Percentiles rank a stretch among this genome's conserved stretches.
Evolutionary conservation across 2,888 invertebrate genomes (phyloP).

Genomic region (Drosophila atripex): DNA sequence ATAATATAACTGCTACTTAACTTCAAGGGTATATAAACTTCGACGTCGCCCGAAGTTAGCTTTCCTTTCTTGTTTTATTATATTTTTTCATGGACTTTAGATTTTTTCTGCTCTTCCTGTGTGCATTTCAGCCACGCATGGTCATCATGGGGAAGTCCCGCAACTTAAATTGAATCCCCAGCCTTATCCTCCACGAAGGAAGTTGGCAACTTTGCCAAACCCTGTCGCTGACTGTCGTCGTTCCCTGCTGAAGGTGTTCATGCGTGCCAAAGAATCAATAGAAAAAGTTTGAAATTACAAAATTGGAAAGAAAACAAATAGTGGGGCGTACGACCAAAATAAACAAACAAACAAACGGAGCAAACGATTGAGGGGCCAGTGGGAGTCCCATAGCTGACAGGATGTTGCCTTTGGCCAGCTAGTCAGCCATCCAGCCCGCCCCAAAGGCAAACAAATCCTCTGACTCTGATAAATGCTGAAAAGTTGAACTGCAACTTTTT

Average conservation of each 20-base stretch:
- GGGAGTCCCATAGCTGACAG: conserved; percentile 35
- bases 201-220: conserved; percentile 66
- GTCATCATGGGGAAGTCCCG: conserved; percentile 56
- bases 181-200: conserved; percentile 12
- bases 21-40: no score
- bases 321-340: conserved; percentile 56
- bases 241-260: conserved; percentile 76
- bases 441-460: conserved; percentile 76
- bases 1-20: no score
- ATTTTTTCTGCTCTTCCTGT: conserved; percentile 24
- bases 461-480: conserved; percentile 77
- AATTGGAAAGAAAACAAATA: conserved; percentile 78
- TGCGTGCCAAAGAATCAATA: conserved; percentile 78
- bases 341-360: conserved; percentile 52
- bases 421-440: conserved; percentile 38
- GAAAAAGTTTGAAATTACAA: conserved; percentile 78
- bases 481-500: conserved; percentile 72
- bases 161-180: conserved; percentile 76
- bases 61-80: conserved; percentile 15
- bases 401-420: conserved; percentile 45
- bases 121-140: conserved; percentile 71
- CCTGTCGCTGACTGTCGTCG: conserved; percentile 41
- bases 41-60: no score
- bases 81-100: conserved; percentile 46
- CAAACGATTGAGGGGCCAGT: conserved; percentile 29